phyloP scores from a whole-genome alignment of 2,797 vertebrate genomes.

The Lagocephalus sceleratus region DNA sequence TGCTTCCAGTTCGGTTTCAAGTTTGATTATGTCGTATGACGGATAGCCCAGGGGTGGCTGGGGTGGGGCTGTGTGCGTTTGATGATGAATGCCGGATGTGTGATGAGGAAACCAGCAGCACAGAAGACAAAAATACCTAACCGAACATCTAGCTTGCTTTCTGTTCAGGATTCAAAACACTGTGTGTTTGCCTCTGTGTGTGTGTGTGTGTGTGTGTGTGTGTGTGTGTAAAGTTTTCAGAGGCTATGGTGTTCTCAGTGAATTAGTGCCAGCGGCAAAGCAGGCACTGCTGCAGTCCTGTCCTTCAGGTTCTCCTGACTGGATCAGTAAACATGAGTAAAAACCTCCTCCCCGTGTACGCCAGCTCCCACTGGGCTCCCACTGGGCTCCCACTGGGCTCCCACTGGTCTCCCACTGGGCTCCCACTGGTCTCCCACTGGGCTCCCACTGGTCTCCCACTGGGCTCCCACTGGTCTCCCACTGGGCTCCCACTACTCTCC shows the following conservation, averaged over 20 bases:
- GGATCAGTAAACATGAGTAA: slow-evolving; percentile 70
- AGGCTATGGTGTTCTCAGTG: too few species aligned
- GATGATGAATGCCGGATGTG: slow-evolving; percentile 54
- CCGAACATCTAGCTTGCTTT: slow-evolving; percentile 35
- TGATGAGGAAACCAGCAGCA: slow-evolving; percentile 63
- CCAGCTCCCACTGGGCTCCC: slow-evolving; percentile 41
- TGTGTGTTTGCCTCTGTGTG: slow-evolving; percentile 13
- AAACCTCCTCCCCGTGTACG: slow-evolving; percentile 31
- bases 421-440: too few species aligned
- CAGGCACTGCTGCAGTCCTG: slow-evolving; percentile 56
- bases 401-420: too few species aligned
- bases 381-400: too few species aligned
- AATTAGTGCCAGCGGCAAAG: slow-evolving; percentile 37
- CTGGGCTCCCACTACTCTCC: too few species aligned
- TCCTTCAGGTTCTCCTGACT: slow-evolving; percentile 76
- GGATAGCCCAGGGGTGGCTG: slow-evolving; percentile 5
- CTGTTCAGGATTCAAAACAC: slow-evolving; percentile 32
- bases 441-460: too few species aligned
- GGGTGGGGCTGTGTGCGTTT: background rate
- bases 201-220: slow-evolving; percentile 11
- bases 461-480: too few species aligned
- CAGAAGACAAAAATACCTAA: slow-evolving; percentile 49
- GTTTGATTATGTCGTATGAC: slow-evolving; percentile 47
- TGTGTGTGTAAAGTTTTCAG: slow-evolving; percentile 17
- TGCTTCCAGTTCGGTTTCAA: slow-evolving; percentile 40